Evolutionary conservation across 2,113 vertebrate genomes (phyloP), one percentile per base, ranked within the genome.

Genomic region (Pelecanus crispus): DNA sequence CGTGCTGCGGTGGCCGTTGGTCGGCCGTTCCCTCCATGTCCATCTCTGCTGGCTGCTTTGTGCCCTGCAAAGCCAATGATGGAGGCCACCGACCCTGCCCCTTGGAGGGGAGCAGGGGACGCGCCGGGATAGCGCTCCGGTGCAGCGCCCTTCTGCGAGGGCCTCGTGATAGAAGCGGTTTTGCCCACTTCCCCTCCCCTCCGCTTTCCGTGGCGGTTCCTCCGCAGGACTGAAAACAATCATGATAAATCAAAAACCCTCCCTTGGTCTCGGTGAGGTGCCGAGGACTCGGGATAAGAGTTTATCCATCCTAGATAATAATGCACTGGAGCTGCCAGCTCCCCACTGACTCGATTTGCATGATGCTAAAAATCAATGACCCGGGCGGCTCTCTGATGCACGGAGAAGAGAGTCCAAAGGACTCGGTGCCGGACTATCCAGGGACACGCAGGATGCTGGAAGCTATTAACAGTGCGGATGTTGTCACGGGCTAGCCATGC

Each of bases 241-340:
- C 55, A 36, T 0, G 7, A 71, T 93, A 83, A 92, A 92, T 95
- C 94, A 92, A 52, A 84, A 80, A 17, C 72, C 44, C 68, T 88
- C 88, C 82, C 75, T n/a, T 4, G 88, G 88, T 62, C 88, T 71
- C 13, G 2, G 81, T 4, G 15, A 94, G 91, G 93, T 71, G 92
- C 94, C 87, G 92, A 6, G 84, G 73, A 73, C 73, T 63, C 6
- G 6, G 96, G 58, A 6, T 31, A 49, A 22, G 94, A 95, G 95
- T 97, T 94, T 94, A 95, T 97, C 91, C 89, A 92, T 97, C 94
- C 96, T 96, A 75, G 89, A 72, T 80, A 89, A 89, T 66, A 94
- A 92, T 28, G 88, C 56, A 42, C 91, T 22, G 89, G 83, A 89
- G 92, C 87, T 95, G 89, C 89, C 86, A 70, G 94, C 94, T 96